Evolutionary conservation across 2,888 invertebrate species (phyloP), one percentile per base, ranked within the genome.

Genomic region (Drosophila formosana): DNA sequence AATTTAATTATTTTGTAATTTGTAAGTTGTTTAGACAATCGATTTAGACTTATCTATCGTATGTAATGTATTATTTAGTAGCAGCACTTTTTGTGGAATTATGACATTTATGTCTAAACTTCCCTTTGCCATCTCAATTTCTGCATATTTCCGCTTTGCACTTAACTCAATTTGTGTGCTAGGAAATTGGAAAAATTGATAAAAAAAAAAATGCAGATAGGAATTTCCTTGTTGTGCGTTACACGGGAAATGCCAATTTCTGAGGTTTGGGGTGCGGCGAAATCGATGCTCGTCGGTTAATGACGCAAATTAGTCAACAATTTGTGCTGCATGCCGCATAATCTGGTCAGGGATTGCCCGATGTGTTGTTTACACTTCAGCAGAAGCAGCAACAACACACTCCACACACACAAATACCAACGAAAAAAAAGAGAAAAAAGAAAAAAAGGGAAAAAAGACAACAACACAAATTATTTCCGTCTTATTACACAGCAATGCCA

Each of bases 391-490:
- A 63, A 43, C 37, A 52, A 47, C 52, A 56, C 34, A 43, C 18
- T 18, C 18, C 18, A 34, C 25, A 30, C 49, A 65, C 51, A 46
- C 49, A 52, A 3, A 30, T 18, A 53, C 55, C 37, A 30, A 60
- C 45, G 39, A 41, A 9, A 60, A 41, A 11, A n/a, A 25, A 50
- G n/a, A n/a, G n/a, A n/a, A n/a, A n/a, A n/a, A n/a, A n/a, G n/a
- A 41, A 18, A 26, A 51, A 8, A 18, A 28, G 47, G 52, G 65
- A 70, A 45, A 65, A 67, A 53, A 41, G 65, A 75, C 45, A 65
- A 81, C 73, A 79, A 76, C 79, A 88, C 78, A 89, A 85, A 91
- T 90, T 80, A 85, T 88, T 90, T 91, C 91, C 91, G 87, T 88
- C 82, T 90, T 90, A 90, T 91, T 91, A 89, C 88, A 68, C 86